Percentiles rank a stretch among this genome's conserved stretches.
Conservation (phyloP, 2,888 invertebrate genomes). For the Cinara cedri region DNA sequence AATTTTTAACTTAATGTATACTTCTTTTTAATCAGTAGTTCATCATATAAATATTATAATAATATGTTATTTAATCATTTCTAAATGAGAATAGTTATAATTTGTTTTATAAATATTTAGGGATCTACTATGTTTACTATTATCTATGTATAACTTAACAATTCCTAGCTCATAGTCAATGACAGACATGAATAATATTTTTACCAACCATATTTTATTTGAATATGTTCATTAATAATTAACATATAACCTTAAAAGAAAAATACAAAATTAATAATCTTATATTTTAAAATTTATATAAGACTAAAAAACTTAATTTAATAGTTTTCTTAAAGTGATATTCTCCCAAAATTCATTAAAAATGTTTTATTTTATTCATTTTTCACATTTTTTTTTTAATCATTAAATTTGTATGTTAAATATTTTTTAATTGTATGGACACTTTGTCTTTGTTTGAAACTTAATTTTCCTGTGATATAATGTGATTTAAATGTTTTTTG, state of each 20-base stretch:
- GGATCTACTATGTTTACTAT: not conserved
- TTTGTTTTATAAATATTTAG: not conserved
- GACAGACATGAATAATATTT: not conserved
- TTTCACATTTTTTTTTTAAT: not conserved
- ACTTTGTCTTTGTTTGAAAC: not conserved
- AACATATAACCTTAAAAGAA: no score
- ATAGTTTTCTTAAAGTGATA: not conserved
- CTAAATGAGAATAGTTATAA: not conserved
- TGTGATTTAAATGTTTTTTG: conserved; percentile 28
- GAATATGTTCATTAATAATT: not conserved
- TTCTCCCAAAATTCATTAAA: not conserved
- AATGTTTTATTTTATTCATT: not conserved
- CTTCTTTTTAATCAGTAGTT: not conserved
- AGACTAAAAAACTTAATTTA: not conserved
- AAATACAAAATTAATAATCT: no score
- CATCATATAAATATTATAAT: not conserved
- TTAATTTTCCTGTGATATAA: conserved; percentile 41
- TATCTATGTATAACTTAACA: not conserved
- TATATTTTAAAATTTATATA: not conserved
- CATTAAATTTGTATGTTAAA: conserved; percentile 14
- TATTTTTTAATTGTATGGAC: not conserved
- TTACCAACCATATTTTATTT: not conserved
- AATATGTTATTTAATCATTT: not conserved
- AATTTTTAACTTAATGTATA: not conserved
- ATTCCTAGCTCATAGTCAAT: no score